Conservation (phyloP, 1,140 invertebrate genomes). For the Caerostris extrusa region DNA sequence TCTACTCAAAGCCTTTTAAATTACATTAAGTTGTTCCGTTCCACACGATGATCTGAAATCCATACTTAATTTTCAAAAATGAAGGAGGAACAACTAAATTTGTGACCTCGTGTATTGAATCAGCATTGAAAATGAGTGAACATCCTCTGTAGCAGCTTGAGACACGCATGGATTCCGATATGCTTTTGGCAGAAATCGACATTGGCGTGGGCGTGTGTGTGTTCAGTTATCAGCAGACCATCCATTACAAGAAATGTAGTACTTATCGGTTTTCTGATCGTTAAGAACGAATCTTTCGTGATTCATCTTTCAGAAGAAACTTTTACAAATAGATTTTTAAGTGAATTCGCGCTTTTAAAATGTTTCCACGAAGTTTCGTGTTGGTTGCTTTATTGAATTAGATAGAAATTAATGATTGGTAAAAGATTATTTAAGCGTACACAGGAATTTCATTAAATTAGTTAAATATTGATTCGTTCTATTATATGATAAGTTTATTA, state of each 20-base stretch:
- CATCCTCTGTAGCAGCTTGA: not conserved
- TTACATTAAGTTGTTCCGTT: not conserved
- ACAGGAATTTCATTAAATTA: no score
- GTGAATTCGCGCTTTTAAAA: slow-evolving; percentile 7
- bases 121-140: slow-evolving; percentile 11
- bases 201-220: not conserved
- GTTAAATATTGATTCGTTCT: no score
- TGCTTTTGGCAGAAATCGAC: slow-evolving; percentile 17
- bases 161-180: not conserved
- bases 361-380: not conserved
- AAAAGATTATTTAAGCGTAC: not conserved
- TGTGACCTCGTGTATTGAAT: slow-evolving; percentile 31
- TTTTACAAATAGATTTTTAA: slow-evolving; percentile 48
- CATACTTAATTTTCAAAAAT: slow-evolving; percentile 31
- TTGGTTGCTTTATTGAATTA: not conserved
- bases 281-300: not conserved
- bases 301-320: not conserved
- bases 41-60: not conserved
- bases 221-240: not conserved
- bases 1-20: not conserved
- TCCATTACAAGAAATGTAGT: slow-evolving; percentile 11
- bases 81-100: not conserved
- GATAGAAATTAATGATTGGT: not conserved
- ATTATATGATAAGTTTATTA: no score
- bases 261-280: slow-evolving; percentile 44